A percentile compares a stretch with the other conserved stretches of the same genome.
Evolutionary conservation across 2,888 invertebrate species (phyloP).

Genomic region (Protonemura montana): DNA sequence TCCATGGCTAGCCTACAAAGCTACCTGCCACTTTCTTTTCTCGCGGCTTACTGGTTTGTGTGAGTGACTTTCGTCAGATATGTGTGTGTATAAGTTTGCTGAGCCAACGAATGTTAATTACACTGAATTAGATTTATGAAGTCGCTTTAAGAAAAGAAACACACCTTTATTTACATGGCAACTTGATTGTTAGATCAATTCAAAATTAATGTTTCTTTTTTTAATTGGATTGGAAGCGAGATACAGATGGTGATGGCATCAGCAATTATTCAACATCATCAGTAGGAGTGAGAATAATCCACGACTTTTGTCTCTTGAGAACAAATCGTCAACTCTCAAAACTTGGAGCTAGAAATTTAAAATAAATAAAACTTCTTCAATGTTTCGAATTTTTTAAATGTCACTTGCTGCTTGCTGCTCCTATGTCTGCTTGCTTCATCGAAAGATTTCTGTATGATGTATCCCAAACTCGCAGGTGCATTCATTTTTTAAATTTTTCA

Average conservation of each 20-base stretch:
- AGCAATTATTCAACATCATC: neutral
- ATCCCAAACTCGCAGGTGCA: too few species aligned
- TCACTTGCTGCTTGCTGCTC: too few species aligned
- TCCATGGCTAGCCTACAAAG: too few species aligned
- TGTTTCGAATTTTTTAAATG: too few species aligned
- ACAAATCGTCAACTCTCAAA: neutral
- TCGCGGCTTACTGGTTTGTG: neutral
- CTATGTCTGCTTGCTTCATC: too few species aligned
- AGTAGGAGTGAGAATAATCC: neutral
- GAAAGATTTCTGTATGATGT: too few species aligned
- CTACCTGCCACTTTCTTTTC: neutral
- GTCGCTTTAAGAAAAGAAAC: neutral
- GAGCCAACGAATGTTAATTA: neutral
- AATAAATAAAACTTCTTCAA: too few species aligned
- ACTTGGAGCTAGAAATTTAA: too few species aligned
- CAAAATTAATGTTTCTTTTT: neutral
- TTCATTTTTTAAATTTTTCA: too few species aligned
- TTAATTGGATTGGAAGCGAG: neutral
- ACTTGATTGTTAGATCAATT: neutral
- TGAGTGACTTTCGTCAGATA: neutral
- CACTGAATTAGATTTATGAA: constrained; percentile 5
- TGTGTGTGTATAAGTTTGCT: too few species aligned
- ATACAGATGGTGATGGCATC: neutral
- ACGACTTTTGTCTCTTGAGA: neutral
- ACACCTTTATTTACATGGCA: neutral